Evolutionary conservation across 23 tunicate species (phyloP), one percentile per base, ranked within the genome.

Genomic region (Trididemnum clinides): DNA sequence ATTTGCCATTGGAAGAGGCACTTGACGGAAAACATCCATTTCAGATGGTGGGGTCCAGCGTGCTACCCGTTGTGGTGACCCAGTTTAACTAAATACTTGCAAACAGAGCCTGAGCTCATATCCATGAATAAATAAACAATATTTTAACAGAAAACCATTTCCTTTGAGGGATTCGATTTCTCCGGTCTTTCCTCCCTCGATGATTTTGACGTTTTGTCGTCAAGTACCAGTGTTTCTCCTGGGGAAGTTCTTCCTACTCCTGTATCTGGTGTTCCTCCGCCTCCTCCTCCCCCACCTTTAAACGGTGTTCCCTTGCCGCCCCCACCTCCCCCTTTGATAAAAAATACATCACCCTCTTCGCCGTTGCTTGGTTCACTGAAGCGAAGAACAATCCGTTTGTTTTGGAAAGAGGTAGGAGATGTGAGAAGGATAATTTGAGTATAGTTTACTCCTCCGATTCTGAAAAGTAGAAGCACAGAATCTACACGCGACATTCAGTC

Each of bases 401-500:
- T 97, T 57, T 97, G 99, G 99, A 92, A 88, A 63, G 99, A 97
- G 89, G 93, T 97, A 6, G 25, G 39, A 28, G 33, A 34, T 54
- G 37, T 7, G 15, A 10, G 54, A 10, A n/a, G n/a, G n/a, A n/a
- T n/a, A n/a, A n/a, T n/a, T n/a, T n/a, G n/a, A n/a, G n/a, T n/a
- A n/a, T n/a, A n/a, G n/a, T n/a, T n/a, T n/a, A n/a, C n/a, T n/a
- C n/a, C n/a, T n/a, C n/a, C n/a, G n/a, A n/a, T n/a, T n/a, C n/a
- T n/a, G n/a, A n/a, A n/a, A n/a, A n/a, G n/a, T n/a, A n/a, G n/a
- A n/a, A n/a, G n/a, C n/a, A n/a, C n/a, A n/a, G n/a, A n/a, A n/a
- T n/a, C n/a, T n/a, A n/a, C n/a, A n/a, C n/a, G n/a, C n/a, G n/a
- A n/a, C n/a, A n/a, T n/a, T n/a, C n/a, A n/a, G n/a, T n/a, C n/a